Conservation (phyloP, 2,113 vertebrate species). For the Rynchops niger region DNA sequence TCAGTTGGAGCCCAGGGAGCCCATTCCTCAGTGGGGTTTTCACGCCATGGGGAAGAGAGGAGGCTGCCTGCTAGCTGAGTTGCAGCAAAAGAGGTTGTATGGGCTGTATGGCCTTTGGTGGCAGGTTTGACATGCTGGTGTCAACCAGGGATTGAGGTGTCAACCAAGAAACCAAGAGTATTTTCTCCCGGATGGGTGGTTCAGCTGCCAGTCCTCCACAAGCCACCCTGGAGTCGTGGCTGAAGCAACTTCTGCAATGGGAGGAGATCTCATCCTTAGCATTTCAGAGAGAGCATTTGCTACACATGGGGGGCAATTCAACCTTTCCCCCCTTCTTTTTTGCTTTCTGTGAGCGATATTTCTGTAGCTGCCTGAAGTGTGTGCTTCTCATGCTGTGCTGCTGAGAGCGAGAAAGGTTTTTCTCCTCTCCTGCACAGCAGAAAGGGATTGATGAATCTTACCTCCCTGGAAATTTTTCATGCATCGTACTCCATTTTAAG, state of each 20-base stretch:
- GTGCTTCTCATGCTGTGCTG: neutral
- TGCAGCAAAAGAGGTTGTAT: neutral
- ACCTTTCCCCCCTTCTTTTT: neutral
- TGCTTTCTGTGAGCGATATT: neutral
- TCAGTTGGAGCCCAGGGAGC: neutral
- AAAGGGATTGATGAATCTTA: neutral
- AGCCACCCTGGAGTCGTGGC: neutral
- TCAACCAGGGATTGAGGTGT: neutral
- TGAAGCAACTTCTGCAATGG: neutral
- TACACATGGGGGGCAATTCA: accelerated
- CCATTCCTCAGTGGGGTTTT: neutral
- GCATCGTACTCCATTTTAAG: neutral
- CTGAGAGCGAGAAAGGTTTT: neutral
- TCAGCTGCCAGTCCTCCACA: neutral
- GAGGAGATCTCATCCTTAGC: neutral
- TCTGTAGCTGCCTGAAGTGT: neutral
- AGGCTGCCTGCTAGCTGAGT: neutral
- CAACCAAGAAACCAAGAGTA: neutral
- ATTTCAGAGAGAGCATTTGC: neutral
- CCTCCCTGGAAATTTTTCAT: neutral
- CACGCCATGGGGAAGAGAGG: neutral
- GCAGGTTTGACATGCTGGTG: neutral
- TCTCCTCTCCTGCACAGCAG: neutral
- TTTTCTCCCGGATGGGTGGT: accelerated
- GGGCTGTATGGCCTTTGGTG: neutral